phyloP scores from a whole-genome alignment of 2,113 vertebrate species.

The Campylorhamphus procurvoides region DNA sequence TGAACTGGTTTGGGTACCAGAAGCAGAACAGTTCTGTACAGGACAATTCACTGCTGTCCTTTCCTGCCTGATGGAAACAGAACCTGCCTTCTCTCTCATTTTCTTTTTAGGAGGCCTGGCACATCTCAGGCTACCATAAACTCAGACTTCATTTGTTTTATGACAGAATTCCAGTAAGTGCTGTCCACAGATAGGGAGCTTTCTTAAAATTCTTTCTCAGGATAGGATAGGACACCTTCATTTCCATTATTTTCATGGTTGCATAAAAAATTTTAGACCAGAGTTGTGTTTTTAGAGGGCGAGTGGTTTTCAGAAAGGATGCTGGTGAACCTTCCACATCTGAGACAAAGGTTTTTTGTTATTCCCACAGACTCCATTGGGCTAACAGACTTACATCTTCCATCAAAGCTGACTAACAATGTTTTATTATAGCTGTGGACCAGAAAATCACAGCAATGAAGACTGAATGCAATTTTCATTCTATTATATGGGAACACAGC shows the following conservation, averaged over 20 bases:
- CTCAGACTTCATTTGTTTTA: not conserved
- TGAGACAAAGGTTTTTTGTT: not conserved
- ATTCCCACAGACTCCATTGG: not conserved
- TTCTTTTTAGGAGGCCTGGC: not conserved
- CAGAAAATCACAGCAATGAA: not conserved
- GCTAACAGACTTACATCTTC: not conserved
- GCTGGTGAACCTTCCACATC: not conserved
- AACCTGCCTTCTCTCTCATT: not conserved
- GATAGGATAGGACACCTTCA: not conserved
- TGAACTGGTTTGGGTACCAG: not conserved
- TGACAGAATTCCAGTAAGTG: not conserved
- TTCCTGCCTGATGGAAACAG: not conserved
- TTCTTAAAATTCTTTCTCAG: not conserved
- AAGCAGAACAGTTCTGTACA: not conserved
- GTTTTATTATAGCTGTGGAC: not conserved
- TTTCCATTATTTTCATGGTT: not conserved
- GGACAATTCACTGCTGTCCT: not conserved
- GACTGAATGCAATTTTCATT: not conserved
- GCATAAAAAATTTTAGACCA: not conserved
- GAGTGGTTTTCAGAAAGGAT: not conserved
- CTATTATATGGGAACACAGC: not conserved
- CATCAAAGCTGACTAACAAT: not conserved
- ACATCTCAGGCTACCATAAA: not conserved
- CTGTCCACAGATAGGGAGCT: not conserved
- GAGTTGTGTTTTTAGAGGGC: not conserved